Conservation (phyloP, 2,888 invertebrate genomes). For the Himalopsyche kuldschensis region DNA sequence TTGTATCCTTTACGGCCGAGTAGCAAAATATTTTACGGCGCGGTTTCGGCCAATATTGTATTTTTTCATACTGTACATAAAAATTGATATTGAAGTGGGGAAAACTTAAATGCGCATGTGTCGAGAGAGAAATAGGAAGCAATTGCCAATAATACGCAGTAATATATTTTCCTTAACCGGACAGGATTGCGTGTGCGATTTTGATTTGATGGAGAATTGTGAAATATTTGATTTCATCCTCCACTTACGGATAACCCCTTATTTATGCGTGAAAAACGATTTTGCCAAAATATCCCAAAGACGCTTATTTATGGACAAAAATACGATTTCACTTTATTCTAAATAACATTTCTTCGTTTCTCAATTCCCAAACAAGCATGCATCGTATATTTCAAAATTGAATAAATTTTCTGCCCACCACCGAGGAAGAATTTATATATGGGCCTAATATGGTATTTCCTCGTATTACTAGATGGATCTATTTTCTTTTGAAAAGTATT, state of each 20-base stretch:
- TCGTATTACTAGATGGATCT: too few relatives aligned
- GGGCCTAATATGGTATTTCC: too few relatives aligned
- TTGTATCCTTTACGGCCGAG: constrained; percentile 49
- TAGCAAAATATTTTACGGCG: constrained; percentile 33
- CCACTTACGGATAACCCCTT: background rate
- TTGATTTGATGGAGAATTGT: constrained; percentile 17
- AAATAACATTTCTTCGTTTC: background rate
- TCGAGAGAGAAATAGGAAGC: background rate
- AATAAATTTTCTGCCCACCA: background rate
- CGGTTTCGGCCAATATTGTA: constrained; percentile 27
- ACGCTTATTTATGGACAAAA: background rate
- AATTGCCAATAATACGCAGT: constrained; percentile 3
- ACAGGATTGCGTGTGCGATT: constrained; percentile 6
- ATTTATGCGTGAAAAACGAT: background rate
- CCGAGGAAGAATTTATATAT: too few relatives aligned
- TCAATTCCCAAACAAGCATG: background rate
- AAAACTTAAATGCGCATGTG: constrained; percentile 4
- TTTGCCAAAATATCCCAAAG: background rate
- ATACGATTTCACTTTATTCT: background rate
- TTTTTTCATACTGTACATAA: constrained; percentile 33
- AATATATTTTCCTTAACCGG: constrained; percentile 11
- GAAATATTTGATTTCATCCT: background rate
- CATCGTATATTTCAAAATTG: background rate
- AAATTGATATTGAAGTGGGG: constrained; percentile 28
- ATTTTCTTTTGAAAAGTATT: too few relatives aligned